phyloP scores from a whole-genome alignment of 1,140 invertebrate genomes.

The Zophobas atratus region DNA sequence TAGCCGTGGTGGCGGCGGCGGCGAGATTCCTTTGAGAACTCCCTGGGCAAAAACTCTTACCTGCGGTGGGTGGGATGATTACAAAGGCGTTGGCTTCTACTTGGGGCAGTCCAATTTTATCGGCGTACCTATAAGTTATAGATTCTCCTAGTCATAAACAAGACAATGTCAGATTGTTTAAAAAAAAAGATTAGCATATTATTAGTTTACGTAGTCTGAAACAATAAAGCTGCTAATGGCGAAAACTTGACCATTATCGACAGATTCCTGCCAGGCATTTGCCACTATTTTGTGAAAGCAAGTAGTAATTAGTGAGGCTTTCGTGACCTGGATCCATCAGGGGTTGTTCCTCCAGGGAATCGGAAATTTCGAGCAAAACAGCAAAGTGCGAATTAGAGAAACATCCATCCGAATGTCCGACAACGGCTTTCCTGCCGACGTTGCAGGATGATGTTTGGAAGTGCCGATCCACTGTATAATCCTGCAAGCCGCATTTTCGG shows the following conservation, averaged over 20 bases:
- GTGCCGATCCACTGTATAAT: conserved; percentile 35
- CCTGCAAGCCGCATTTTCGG: conserved; percentile 21
- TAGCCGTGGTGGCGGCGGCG: conserved; percentile 35
- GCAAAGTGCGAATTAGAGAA: conserved; percentile 4
- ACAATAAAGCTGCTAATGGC: no score
- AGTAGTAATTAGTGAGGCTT: no score
- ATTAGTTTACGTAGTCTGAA: no score
- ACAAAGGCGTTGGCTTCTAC: not conserved
- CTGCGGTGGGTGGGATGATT: not conserved
- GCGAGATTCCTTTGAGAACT: conserved; percentile 18
- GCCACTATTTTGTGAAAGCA: no score
- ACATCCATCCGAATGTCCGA: conserved; percentile 36
- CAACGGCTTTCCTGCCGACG: conserved; percentile 26
- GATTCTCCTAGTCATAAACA: no score
- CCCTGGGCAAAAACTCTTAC: conserved; percentile 17
- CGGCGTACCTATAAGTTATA: no score
- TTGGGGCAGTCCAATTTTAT: not conserved
- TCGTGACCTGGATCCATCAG: not conserved
- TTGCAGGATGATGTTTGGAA: not conserved
- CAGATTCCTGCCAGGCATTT: no score
- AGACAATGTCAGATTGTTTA: no score
- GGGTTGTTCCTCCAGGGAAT: not conserved
- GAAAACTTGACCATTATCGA: no score
- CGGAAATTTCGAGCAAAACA: not conserved
- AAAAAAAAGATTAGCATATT: no score